These are phyloP conservation scores for Bradypodion pumilum DNA, from an alignment of 2,797 vertebrate species.

Conservation along the genomic window DNA sequence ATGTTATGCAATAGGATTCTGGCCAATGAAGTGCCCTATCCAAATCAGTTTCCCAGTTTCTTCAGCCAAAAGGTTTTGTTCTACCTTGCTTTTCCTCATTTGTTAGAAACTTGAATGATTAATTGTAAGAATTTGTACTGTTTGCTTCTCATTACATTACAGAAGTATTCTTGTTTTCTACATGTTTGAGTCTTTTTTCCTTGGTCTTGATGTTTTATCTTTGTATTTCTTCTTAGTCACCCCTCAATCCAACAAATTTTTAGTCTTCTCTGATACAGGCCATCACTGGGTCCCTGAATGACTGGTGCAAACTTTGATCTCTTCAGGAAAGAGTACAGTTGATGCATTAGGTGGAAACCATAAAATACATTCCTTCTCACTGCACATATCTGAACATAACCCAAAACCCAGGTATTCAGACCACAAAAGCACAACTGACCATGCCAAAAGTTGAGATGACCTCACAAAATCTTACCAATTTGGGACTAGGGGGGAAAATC, in stretches of 20 bases:
- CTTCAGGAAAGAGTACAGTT: not conserved
- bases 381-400: not conserved
- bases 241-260: too few species aligned
- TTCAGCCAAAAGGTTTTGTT: too few species aligned
- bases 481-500: not conserved
- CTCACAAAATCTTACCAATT: not conserved
- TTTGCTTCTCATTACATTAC: too few species aligned
- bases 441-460: not conserved
- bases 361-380: not conserved
- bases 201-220: not conserved
- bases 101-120: too few species aligned
- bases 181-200: too few species aligned
- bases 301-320: not conserved
- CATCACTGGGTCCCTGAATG: not conserved
- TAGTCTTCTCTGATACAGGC: not conserved
- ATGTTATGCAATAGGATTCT: too few species aligned
- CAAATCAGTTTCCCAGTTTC: too few species aligned
- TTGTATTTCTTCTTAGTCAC: not conserved
- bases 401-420: not conserved
- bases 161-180: too few species aligned
- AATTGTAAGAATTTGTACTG: too few species aligned
- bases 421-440: not conserved
- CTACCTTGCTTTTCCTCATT: too few species aligned
- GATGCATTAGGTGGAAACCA: not conserved
- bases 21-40: too few species aligned